These are phyloP conservation scores for Mizuhopecten yessoensis DNA, from an alignment of 1,140 invertebrate species.

Conservation along the genomic window DNA sequence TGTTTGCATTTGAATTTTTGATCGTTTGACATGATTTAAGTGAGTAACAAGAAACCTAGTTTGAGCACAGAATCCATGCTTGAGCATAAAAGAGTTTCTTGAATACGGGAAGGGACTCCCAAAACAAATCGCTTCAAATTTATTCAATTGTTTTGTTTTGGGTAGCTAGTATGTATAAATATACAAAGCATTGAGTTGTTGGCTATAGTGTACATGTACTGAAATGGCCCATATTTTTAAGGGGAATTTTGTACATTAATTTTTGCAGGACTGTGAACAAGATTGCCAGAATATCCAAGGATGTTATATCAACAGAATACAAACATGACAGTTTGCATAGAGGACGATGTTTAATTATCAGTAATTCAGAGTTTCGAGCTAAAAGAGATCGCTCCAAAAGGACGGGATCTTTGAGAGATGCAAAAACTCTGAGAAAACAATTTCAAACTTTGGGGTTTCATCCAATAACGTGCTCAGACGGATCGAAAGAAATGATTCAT, in stretches of 20 bases:
- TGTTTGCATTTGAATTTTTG: too few relatives aligned
- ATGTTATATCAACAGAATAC: background rate
- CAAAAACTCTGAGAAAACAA: background rate
- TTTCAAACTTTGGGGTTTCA: background rate
- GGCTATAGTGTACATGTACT: too few relatives aligned
- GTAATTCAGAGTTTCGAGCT: conserved; percentile 1
- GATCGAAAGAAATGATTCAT: conserved; percentile 19
- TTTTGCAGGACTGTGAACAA: background rate
- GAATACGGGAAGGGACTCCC: too few relatives aligned
- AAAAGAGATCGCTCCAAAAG: background rate
- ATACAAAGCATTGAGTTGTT: too few relatives aligned
- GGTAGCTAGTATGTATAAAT: too few relatives aligned
- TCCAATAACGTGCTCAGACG: background rate
- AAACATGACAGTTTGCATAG: background rate
- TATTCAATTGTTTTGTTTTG: too few relatives aligned
- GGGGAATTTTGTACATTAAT: background rate
- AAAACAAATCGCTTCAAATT: too few relatives aligned
- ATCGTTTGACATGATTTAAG: too few relatives aligned
- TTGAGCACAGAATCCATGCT: too few relatives aligned
- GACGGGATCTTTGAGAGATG: background rate
- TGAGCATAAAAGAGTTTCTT: too few relatives aligned
- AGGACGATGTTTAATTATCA: background rate
- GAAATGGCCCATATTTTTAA: too few relatives aligned
- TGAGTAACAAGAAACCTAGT: too few relatives aligned
- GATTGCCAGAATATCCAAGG: background rate